phyloP scores from a whole-genome alignment of 2,113 vertebrate genomes.

The Alosa alosa region DNA sequence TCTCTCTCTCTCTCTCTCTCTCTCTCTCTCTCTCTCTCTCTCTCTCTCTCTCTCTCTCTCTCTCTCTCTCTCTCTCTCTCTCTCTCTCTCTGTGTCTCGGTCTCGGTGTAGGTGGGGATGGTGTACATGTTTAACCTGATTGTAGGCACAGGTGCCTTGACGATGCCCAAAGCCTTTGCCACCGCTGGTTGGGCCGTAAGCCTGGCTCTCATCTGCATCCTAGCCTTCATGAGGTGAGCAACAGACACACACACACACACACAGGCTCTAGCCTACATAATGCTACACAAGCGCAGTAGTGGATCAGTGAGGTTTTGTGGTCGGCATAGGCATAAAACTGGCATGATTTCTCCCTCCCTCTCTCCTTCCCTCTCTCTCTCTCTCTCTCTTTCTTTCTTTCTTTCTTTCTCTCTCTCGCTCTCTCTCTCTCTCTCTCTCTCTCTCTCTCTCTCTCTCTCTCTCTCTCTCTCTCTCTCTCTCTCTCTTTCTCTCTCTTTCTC shows the following conservation, averaged over 20 bases:
- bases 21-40: neutral
- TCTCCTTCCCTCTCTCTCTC: neutral
- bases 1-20: neutral
- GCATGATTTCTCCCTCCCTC: neutral
- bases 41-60: neutral
- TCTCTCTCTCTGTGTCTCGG: too few species aligned
- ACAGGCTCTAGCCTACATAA: too few species aligned
- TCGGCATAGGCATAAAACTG: too few species aligned
- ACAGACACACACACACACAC: neutral
- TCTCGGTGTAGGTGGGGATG: constrained; percentile 82
- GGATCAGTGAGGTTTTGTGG: too few species aligned
- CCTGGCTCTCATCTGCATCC: constrained; percentile 82
- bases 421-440: neutral
- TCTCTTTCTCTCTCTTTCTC: too few species aligned
- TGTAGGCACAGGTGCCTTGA: constrained; percentile 92
- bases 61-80: neutral
- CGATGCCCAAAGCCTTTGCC: constrained; percentile 96
- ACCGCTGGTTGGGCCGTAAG: constrained; percentile 92
- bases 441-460: neutral
- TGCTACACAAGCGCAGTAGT: too few species aligned
- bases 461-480: constrained; percentile 14
- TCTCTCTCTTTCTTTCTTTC: neutral
- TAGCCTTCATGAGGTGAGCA: constrained; percentile 93
- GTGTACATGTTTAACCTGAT: constrained; percentile 99
- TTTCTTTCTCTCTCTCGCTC: neutral